Evolutionary conservation across 1,140 invertebrate genomes (phyloP).

Genomic region (Drosophila melanogaster): Release_6_plus_ISO1_MT NC_004354.4:19219501-19220000

Average conservation of each 20-base stretch:
- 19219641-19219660: not conserved
- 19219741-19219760: not conserved
- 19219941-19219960: not conserved
- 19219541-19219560: constrained; percentile 10
- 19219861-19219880: not conserved
- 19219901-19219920: not conserved
- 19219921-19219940: not conserved
- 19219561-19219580: constrained; percentile 24
- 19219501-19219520: constrained; percentile 41
- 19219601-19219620: constrained; percentile 46
- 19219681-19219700: constrained; percentile 17
- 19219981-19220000: not conserved
- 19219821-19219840: not conserved
- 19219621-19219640: constrained; percentile 19
- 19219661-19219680: not conserved
- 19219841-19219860: not conserved
- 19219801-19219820: not conserved
- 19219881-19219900: not conserved
- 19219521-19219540: constrained; percentile 39
- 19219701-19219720: constrained; percentile 14
- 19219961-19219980: not conserved
- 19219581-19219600: constrained; percentile 30
- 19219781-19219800: not conserved
- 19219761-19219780: not conserved
- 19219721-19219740: constrained; percentile 30